Conservation (phyloP, 2,113 vertebrate genomes). For the Myotis yumanensis region DNA sequence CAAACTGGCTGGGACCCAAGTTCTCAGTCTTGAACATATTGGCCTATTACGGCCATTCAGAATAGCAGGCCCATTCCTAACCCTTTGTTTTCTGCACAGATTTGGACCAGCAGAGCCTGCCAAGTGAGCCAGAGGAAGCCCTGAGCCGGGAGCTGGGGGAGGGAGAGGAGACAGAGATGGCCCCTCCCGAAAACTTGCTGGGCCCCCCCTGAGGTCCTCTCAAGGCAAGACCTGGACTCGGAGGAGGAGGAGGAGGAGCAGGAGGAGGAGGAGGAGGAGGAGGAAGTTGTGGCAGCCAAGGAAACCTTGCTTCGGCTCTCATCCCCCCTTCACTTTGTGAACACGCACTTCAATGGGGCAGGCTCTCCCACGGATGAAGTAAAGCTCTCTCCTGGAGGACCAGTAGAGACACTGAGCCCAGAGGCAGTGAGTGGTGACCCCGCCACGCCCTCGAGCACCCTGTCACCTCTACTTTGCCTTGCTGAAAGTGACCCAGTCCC, state of each 20-base stretch:
- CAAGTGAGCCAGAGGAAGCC: conserved; percentile 93
- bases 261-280: conserved; percentile 64
- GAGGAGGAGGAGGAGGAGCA: conserved; percentile 80
- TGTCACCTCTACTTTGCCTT: conserved; percentile 88
- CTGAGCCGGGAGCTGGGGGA: conserved; percentile 91
- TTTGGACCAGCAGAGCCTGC: conserved; percentile 94
- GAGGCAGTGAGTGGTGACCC: conserved; percentile 92
- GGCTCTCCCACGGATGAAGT: conserved; percentile 61
- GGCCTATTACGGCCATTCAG: not conserved
- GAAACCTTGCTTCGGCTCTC: conserved; percentile 91
- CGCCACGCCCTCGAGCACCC: conserved; percentile 91
- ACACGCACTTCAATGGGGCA: conserved; percentile 98
- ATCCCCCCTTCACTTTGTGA: conserved; percentile 97
- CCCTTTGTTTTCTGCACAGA: conserved; percentile 83
- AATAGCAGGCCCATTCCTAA: conserved; percentile 9
- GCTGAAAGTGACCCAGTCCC: conserved; percentile 84
- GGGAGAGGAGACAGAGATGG: conserved; percentile 72
- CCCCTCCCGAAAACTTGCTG: conserved; percentile 78
- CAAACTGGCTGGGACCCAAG: no score
- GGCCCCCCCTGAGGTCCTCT: conserved; percentile 77
- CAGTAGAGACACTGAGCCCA: conserved; percentile 90
- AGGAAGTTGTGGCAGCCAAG: conserved; percentile 60
- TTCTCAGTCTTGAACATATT: not conserved
- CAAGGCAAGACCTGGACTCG: conserved; percentile 79
- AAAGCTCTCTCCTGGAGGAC: conserved; percentile 74